Evolutionary conservation across 2,797 vertebrate species (phyloP).

Genomic region (Peromyscus eremicus): DNA sequence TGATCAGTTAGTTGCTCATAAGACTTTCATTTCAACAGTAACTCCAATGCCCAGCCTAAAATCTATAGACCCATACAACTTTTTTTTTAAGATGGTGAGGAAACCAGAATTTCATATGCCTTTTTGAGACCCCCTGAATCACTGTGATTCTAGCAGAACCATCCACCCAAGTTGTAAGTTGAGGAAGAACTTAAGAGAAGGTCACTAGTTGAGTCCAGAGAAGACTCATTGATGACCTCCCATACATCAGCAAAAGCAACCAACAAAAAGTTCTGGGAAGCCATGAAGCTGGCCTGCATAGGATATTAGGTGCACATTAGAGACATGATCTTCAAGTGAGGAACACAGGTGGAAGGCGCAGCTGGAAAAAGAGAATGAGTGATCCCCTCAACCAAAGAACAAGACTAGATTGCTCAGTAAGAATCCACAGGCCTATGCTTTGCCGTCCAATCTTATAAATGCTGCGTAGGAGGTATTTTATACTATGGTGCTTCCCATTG

Average conservation of each 20-base stretch:
- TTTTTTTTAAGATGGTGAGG: neutral
- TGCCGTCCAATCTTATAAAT: neutral
- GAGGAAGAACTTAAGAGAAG: neutral
- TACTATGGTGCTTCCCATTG: neutral
- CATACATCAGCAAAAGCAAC: neutral
- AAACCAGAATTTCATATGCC: neutral
- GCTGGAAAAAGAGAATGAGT: neutral
- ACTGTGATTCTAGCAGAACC: neutral
- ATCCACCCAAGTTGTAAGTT: neutral
- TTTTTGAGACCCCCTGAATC: neutral
- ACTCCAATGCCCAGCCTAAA: neutral
- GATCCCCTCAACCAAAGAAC: neutral
- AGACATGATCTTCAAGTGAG: neutral
- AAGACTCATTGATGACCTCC: neutral
- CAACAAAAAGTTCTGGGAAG: neutral
- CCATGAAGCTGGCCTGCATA: neutral
- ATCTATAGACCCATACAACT: conserved; percentile 26
- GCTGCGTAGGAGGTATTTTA: neutral
- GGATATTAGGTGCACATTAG: neutral
- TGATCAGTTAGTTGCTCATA: neutral
- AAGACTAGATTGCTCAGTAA: neutral
- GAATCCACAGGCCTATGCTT: neutral
- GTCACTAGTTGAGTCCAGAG: neutral
- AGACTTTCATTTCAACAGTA: neutral
- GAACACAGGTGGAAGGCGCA: neutral